Conservation (phyloP, 2,888 invertebrate species). For the Erynnis tages region DNA sequence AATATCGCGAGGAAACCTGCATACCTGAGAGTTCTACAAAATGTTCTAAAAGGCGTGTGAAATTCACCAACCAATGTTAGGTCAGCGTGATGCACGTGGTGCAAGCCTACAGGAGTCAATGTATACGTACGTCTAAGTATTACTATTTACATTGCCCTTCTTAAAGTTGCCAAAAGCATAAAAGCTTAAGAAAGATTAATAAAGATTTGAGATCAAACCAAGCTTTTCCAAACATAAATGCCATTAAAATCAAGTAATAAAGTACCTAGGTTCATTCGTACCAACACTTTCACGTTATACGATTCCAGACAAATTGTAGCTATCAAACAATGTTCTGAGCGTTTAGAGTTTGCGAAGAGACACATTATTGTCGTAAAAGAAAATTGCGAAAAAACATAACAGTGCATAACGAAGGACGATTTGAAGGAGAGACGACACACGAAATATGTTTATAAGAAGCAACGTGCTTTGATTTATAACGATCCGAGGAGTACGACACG, state of each 20-base stretch:
- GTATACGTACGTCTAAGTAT: too few species aligned
- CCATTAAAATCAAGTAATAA: neutral
- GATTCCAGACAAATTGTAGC: slow-evolving; percentile 6
- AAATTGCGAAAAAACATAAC: slow-evolving; percentile 27
- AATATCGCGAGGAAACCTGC: too few species aligned
- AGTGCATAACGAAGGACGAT: slow-evolving; percentile 26
- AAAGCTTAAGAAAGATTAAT: too few species aligned
- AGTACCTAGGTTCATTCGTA: neutral
- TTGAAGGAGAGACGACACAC: slow-evolving; percentile 61
- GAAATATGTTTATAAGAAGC: slow-evolving; percentile 76
- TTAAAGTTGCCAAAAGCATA: too few species aligned
- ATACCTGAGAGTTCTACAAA: too few species aligned
- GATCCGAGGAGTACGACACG: slow-evolving; percentile 51
- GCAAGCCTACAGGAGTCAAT: too few species aligned
- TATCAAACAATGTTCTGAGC: slow-evolving; percentile 22
- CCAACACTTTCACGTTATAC: neutral
- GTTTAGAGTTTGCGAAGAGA: slow-evolving; percentile 18
- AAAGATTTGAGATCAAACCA: too few species aligned
- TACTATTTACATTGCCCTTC: too few species aligned
- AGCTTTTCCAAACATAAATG: too few species aligned
- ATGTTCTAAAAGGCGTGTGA: too few species aligned
- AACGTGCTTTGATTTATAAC: slow-evolving; percentile 75
- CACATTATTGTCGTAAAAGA: slow-evolving; percentile 25
- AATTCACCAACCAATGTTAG: too few species aligned
- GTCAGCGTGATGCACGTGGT: too few species aligned